Evolutionary conservation across 1,140 invertebrate species (phyloP), one percentile per base, ranked within the genome.

Genomic region (Drosophila pseudoobscura): DNA sequence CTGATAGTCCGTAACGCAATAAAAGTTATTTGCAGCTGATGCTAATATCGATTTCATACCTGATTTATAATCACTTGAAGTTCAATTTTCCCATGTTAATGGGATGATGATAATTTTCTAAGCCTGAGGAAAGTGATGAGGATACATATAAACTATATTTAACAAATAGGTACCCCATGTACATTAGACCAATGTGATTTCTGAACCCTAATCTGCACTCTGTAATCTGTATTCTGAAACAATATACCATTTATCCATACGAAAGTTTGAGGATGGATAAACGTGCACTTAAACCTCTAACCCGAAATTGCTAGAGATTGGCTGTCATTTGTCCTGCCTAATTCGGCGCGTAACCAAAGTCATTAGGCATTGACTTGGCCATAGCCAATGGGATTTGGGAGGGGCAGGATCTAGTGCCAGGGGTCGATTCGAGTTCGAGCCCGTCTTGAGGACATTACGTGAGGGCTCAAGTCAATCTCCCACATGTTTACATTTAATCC

Each of bases 401-500:
- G 24, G 24, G 24, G 24, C 24, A 26, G 0, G 24, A 26, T 0
- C 4, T 26, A 4, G 24, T 4, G 49, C 41, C 56, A 52, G 72
- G 80, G 66, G 80, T 84, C 77, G 80, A 80, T 85, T 66, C 62
- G 62, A 5, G 35, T 31, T 31, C 8, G 31, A 31, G 29, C 9
- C 31, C 8, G 8, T 31, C 31, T 50, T 24, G 8, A 31, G 8
- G 8, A 9, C 0, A 31, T 9, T 31, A 8, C 31, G 31, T 31
- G 52, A 50, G 44, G 45, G 51, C 62, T 46, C 60, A 72, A 63
- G 62, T 50, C 56, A 73, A 60, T 49, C 73, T 56, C 77, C 74
- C 80, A 84, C 73, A 80, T 84, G 64, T 70, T 84, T 84, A 65
- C 82, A 65, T 87, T 84, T 84, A 87, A 87, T 84, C 77, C 80